Evolutionary conservation across 2,797 vertebrate species (phyloP).

Genomic region (Sebastes elongatus): DNA sequence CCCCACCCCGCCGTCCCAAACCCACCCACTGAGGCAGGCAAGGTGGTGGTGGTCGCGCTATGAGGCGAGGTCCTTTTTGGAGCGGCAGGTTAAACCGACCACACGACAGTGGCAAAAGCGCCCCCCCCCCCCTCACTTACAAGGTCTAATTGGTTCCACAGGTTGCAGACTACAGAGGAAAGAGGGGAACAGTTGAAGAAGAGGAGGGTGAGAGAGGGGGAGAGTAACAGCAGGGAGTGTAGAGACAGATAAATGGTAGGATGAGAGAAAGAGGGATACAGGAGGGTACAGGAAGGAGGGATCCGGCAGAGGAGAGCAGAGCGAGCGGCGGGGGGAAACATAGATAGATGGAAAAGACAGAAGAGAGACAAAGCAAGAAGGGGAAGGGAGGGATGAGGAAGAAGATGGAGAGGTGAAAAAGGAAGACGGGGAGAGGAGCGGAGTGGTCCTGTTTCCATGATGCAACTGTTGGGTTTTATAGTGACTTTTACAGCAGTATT

Average conservation of each 20-base stretch:
- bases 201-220: neutral
- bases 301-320: neutral
- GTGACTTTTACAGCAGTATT: constrained; percentile 67
- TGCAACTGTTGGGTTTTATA: constrained; percentile 64
- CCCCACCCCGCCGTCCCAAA: constrained; percentile 35
- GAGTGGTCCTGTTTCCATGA: constrained; percentile 68
- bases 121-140: constrained; percentile 56
- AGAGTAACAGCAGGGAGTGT: constrained; percentile 25
- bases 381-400: neutral
- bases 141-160: constrained; percentile 83
- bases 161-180: constrained; percentile 72
- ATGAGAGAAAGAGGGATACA: neutral
- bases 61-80: constrained; percentile 57
- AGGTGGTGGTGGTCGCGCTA: constrained; percentile 56
- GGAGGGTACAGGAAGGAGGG: constrained; percentile 21
- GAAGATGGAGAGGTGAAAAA: constrained; percentile 35
- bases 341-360: constrained; percentile 47
- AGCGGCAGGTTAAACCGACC: constrained; percentile 76
- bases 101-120: constrained; percentile 74
- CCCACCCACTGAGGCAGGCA: constrained; percentile 71
- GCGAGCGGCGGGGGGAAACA: neutral
- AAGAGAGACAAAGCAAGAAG: neutral
- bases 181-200: constrained; percentile 16
- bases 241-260: constrained; percentile 46
- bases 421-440: constrained; percentile 26